Conservation (phyloP, 2,113 vertebrate species). For the Arizona elegans region DNA sequence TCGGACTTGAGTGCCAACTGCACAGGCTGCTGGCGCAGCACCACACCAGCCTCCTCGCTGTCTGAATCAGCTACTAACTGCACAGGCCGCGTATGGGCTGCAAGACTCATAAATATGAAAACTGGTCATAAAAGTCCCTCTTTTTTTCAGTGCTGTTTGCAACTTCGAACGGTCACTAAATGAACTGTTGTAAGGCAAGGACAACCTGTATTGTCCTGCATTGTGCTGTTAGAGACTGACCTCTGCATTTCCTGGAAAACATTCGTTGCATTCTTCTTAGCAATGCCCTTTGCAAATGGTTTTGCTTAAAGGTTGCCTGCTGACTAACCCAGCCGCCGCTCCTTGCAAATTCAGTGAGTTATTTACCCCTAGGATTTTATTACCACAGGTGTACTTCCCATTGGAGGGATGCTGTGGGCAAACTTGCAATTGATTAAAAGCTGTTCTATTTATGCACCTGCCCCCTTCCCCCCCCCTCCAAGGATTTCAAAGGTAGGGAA, state of each 20-base stretch:
- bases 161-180: neutral
- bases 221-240: neutral
- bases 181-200: neutral
- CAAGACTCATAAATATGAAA: neutral
- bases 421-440: neutral
- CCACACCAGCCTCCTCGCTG: too few species aligned
- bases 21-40: too few species aligned
- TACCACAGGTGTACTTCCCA: conserved; percentile 25
- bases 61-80: too few species aligned
- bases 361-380: conserved; percentile 35
- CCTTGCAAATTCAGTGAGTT: conserved; percentile 17
- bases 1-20: too few species aligned
- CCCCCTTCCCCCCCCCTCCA: neutral
- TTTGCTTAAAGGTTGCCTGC: neutral
- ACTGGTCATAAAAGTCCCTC: neutral
- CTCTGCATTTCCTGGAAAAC: neutral
- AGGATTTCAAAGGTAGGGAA: neutral
- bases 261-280: conserved; percentile 6
- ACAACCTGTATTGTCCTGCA: neutral
- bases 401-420: neutral
- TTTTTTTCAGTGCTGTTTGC: neutral
- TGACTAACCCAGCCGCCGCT: neutral
- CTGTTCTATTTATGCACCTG: conserved; percentile 36
- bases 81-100: too few species aligned
- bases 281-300: conserved; percentile 8